Percentiles rank a stretch among this genome's conserved stretches.
phyloP scores from a whole-genome alignment of 2,113 vertebrate genomes.

The Lycocorax pyrrhopterus region DNA sequence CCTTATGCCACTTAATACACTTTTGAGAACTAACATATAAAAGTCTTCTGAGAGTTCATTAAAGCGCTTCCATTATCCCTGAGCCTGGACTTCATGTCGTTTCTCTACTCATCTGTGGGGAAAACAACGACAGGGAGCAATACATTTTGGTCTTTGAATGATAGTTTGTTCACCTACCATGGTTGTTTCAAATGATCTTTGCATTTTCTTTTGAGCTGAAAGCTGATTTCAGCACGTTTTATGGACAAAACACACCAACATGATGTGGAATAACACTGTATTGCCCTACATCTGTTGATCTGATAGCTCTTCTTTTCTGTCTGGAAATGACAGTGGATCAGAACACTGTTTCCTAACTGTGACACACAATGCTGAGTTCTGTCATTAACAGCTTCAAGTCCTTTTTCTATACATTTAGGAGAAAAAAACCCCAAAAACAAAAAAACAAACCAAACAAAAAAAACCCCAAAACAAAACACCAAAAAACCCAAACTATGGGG shows the following conservation, averaged over 20 bases:
- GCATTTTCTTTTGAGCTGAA: neutral
- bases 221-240: neutral
- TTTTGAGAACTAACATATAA: too few relatives aligned
- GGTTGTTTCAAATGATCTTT: neutral
- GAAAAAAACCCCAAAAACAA: too few relatives aligned
- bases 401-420: neutral
- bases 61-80: too few relatives aligned
- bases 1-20: too few relatives aligned
- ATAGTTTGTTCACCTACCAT: neutral
- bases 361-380: neutral
- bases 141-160: neutral
- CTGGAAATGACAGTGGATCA: fast-evolving
- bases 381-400: neutral
- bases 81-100: too few relatives aligned
- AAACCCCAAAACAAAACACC: too few relatives aligned
- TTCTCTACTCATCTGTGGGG: too few relatives aligned
- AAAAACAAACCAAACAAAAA: too few relatives aligned
- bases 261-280: neutral
- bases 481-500: too few relatives aligned
- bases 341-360: neutral
- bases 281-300: neutral
- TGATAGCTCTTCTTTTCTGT: neutral
- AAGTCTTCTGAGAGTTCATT: too few relatives aligned
- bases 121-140: too few relatives aligned
- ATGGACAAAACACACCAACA: neutral